Conservation (phyloP, 2,797 vertebrate species). For the Scomberomorus guttatus region DNA sequence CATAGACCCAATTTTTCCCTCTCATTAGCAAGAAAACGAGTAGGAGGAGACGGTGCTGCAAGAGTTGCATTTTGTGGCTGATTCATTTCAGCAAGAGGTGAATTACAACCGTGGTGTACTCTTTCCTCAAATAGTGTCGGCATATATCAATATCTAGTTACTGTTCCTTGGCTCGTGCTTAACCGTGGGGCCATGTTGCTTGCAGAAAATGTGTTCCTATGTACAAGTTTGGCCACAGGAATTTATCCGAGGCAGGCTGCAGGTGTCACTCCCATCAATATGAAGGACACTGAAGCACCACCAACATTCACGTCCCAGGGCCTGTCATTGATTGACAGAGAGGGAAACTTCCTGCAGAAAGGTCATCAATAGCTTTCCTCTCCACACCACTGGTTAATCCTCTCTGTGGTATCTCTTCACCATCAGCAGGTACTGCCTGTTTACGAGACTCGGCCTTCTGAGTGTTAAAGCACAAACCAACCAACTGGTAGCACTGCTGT, state of each 20-base stretch:
- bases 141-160: constrained; percentile 67
- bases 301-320: constrained; percentile 26
- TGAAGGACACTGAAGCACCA: constrained; percentile 20
- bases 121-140: constrained; percentile 46
- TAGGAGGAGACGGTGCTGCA: constrained; percentile 46
- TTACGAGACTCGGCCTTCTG: constrained; percentile 17
- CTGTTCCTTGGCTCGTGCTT: constrained; percentile 49
- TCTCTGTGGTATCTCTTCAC: constrained; percentile 30
- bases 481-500: constrained; percentile 3
- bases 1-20: constrained; percentile 63
- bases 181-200: constrained; percentile 51
- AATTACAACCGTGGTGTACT: constrained; percentile 55
- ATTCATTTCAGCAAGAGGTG: constrained; percentile 68
- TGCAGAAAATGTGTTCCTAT: constrained; percentile 52
- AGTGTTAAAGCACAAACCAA: constrained; percentile 17
- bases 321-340: constrained; percentile 57
- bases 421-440: constrained; percentile 5
- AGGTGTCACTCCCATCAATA: constrained; percentile 52
- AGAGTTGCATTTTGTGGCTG: constrained; percentile 63
- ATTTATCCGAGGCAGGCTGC: constrained; percentile 48
- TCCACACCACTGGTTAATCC: constrained; percentile 51
- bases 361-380: constrained; percentile 53
- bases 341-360: constrained; percentile 54
- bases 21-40: constrained; percentile 70
- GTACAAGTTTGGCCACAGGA: constrained; percentile 54